Evolutionary conservation across 2,888 invertebrate species (phyloP).

Genomic region (Atrina japonica): DNA sequence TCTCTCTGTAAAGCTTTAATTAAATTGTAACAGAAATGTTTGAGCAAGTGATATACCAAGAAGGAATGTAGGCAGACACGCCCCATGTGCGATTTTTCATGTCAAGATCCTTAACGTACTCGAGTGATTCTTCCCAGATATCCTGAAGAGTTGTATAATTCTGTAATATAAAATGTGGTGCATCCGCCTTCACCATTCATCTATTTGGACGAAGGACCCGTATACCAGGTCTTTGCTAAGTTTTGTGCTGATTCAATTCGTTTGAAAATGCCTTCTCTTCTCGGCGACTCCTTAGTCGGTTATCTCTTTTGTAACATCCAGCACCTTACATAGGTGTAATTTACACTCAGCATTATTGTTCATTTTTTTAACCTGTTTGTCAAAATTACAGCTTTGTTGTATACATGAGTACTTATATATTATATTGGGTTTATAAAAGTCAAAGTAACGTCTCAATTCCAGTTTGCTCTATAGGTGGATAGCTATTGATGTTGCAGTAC

Average conservation of each 20-base stretch:
- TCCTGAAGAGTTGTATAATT: conserved; percentile 7
- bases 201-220: neutral
- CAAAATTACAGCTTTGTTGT: too few relatives aligned
- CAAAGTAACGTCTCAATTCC: too few relatives aligned
- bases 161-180: neutral
- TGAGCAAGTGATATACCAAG: too few relatives aligned
- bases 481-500: too few relatives aligned
- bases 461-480: too few relatives aligned
- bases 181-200: conserved; percentile 1
- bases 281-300: neutral
- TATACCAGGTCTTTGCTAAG: conserved; percentile 4
- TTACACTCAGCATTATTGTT: too few relatives aligned
- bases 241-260: neutral
- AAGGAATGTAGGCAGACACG: too few relatives aligned
- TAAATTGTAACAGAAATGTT: neutral
- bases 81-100: too few relatives aligned
- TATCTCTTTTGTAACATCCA: neutral
- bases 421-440: too few relatives aligned
- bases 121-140: neutral
- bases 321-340: too few relatives aligned
- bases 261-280: conserved; percentile 8
- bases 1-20: neutral
- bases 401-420: too few relatives aligned
- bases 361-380: too few relatives aligned
- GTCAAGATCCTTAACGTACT: neutral